These are phyloP conservation scores for Naja naja DNA, from an alignment of 2,113 vertebrate genomes.

Conservation along the genomic window DNA sequence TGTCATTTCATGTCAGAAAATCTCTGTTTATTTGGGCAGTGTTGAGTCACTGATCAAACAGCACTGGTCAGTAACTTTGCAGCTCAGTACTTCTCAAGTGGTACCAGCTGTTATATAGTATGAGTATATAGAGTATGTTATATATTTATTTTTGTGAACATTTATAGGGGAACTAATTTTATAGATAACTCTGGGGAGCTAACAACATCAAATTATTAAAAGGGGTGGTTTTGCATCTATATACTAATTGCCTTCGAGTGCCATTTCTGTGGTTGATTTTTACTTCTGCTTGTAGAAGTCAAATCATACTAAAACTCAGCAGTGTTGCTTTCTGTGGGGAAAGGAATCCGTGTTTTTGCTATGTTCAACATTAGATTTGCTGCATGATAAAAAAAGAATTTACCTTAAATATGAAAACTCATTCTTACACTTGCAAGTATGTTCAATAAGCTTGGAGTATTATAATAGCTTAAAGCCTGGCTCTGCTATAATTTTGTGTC, in stretches of 20 bases:
- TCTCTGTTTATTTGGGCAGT: background rate
- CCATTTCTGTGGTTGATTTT: background rate
- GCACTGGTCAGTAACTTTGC: background rate
- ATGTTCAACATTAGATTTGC: background rate
- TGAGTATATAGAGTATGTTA: background rate
- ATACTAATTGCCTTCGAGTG: background rate
- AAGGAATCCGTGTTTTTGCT: background rate
- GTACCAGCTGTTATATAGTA: background rate
- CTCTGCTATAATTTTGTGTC: background rate
- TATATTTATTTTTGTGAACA: background rate
- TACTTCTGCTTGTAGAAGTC: background rate
- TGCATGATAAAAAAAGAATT: background rate
- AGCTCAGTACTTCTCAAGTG: background rate
- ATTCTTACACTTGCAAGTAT: background rate
- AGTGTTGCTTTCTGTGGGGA: background rate
- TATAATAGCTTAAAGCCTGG: background rate
- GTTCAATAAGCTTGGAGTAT: background rate
- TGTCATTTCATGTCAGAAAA: background rate
- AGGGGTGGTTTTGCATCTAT: background rate
- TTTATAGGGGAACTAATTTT: background rate
- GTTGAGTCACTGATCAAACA: background rate
- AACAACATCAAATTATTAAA: background rate
- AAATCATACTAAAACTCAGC: background rate
- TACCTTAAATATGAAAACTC: background rate
- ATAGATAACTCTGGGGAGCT: background rate